These are phyloP conservation scores for Phorcus lineatus DNA, from an alignment of 2,888 invertebrate genomes.

Conservation along the genomic window DNA sequence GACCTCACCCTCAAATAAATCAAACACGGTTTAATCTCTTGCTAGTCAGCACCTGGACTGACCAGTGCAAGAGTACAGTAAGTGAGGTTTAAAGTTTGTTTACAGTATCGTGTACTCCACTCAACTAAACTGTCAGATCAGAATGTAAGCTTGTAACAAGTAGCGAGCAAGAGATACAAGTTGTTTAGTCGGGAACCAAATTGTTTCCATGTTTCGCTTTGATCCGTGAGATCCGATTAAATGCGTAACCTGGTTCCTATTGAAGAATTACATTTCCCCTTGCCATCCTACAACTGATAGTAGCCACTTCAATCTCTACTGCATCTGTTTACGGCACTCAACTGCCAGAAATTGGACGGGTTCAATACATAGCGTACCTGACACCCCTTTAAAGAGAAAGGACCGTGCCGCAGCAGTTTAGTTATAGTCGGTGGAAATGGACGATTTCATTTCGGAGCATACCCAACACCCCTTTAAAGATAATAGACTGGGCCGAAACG, in stretches of 20 bases:
- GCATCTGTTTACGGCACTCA: not conserved
- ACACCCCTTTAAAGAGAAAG: not conserved
- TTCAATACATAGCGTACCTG: not conserved
- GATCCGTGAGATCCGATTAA: not conserved
- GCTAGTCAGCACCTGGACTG: too few species aligned
- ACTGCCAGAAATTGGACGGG: not conserved
- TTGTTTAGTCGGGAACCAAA: not conserved
- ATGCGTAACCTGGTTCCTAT: not conserved
- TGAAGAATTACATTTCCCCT: not conserved
- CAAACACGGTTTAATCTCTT: too few species aligned
- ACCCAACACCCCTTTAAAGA: not conserved
- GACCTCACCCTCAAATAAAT: too few species aligned
- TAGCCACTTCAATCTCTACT: not conserved
- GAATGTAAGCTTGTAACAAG: too few species aligned
- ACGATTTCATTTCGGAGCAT: not conserved
- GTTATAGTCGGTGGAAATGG: not conserved
- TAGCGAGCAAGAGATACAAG: not conserved
- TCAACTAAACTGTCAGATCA: too few species aligned
- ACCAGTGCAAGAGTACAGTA: too few species aligned
- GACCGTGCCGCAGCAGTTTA: not conserved
- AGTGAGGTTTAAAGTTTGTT: too few species aligned
- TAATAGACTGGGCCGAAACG: not conserved
- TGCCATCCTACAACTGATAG: not conserved
- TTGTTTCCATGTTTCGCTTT: not conserved
- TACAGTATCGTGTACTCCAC: too few species aligned